Base-by-base conservation (phyloP, 2,797 vertebrate species). In the Enteromius viviparus region DNA sequence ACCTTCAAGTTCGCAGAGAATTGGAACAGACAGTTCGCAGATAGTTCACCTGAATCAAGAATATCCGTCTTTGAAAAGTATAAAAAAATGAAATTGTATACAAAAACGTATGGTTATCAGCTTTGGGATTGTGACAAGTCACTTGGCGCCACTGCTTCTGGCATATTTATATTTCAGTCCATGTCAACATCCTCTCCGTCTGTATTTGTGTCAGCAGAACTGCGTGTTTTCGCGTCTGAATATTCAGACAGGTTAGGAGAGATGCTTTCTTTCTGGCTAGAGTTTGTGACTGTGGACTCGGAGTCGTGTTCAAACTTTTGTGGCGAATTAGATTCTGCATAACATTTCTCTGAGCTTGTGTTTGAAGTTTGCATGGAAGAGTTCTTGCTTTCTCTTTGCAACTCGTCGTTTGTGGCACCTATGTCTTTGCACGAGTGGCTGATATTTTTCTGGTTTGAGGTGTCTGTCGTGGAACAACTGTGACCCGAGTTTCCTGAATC, bases 161-260 rank as follows among this genome's bases (percentile, higher is more conserved):
- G 2, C 19, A 2, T 12, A 19, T 84, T 19, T 76, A 34, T 29
- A 65, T 89, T 90, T 95, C 91, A 97, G 94, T 97, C 95, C 96
- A 96, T 95, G 89, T 97, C 96, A 85, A 95, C 91, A 66, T 97
- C 96, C 88, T 97, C 96, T 84, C 96, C 94, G 78, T 96, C 96
- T 81, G 92, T 92, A 83, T 89, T 91, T 85, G 92, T 90, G 89
- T 91, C 91, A 0, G 89, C 78, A 32, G 91, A 92, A 92, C 89
- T 1, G 93, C 90, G 82, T 89, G 93, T 88, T 90, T 91, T 91
- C 83, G 88, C 82, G 87, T 94, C 91, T 45, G 91, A 87, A 91
- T 93, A 87, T 89, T 93, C 89, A 62, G 92, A 88, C 86, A 87
- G 91, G 90, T 94, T 95, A 86, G 91, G 92, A 65, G 92, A 85